Evolutionary conservation across 2,888 invertebrate species (phyloP).

Genomic region (Tupiocoris notatus): DNA sequence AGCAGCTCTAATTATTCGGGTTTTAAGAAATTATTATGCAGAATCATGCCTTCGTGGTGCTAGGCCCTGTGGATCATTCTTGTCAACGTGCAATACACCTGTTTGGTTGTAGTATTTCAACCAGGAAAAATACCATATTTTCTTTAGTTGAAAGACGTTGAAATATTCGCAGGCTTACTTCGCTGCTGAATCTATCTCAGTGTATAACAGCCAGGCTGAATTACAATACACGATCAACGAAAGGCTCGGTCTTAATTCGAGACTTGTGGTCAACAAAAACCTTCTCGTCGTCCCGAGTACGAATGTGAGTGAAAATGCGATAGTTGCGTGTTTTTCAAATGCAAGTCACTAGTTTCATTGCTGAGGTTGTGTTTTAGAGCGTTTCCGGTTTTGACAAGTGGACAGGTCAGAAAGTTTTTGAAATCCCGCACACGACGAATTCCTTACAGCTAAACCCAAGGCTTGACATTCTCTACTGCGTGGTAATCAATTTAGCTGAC

Average conservation of each 20-base stretch:
- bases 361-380: background rate
- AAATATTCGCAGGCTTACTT: slow-evolving; percentile 10
- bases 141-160: background rate
- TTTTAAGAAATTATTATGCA: too few species aligned
- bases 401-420: background rate
- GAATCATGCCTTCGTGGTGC: too few species aligned
- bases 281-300: background rate
- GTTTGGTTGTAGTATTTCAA: too few species aligned
- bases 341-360: too few species aligned
- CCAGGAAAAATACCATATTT: too few species aligned
- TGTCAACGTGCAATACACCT: too few species aligned
- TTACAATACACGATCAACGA: slow-evolving; percentile 6
- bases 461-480: slow-evolving; percentile 1
- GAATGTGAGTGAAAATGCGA: background rate
- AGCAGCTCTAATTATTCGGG: too few species aligned
- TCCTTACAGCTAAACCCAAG: background rate
- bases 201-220: background rate
- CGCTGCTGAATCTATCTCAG: background rate
- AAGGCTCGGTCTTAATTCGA: background rate
- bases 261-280: slow-evolving; percentile 4
- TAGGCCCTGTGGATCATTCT: too few species aligned
- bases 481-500: background rate
- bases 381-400: background rate
- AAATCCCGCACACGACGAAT: background rate
- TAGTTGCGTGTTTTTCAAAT: background rate